Evolutionary conservation across 2,113 vertebrate genomes (phyloP), one percentile per base, ranked within the genome.

Genomic region (Anas platyrhynchos): DNA sequence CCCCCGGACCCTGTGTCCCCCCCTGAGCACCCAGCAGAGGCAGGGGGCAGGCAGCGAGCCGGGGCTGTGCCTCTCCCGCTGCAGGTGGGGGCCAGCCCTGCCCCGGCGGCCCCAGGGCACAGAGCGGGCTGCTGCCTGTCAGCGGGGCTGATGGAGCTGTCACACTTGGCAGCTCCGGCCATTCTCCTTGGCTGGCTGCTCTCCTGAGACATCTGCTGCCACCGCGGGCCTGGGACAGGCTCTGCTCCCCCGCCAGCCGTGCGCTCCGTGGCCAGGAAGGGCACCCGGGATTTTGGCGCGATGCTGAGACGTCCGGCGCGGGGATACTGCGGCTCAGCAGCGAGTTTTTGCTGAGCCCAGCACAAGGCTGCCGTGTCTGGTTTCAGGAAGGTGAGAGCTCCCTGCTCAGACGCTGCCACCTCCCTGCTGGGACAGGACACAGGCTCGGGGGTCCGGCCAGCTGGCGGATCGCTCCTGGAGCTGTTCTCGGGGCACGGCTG

Each of bases 331-430:
- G 3, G 90, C 91, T 86, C 85, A 72, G 82, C 38, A 31, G 91
- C 92, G 93, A 83, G 62, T 41, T 91, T 82, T 55, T 91, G 94
- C 95, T 94, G 91, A 96, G 76, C 3, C 27, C 82, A 79, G 91
- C 83, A 27, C 34, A 22, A 6, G 56, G 62, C 27, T 36, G 77
- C 71, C 16, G 95, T 15, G 17, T 94, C 80, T 16, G 76, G 18
- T 93, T 90, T 84, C 93, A 71, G 84, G 75, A 50, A 59, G 83
- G 54, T 1, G 54, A 91, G 58, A 65, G 46, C 81, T 58, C 88
- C 11, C 66, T 23, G 69, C 84, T 87, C 6, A 2, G 80, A 31
- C 63, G 1, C 34, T 32, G 54, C 89, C 96, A 93, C 93, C 96
- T 94, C 94, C 65, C 62, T 0, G 2, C 58, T 27, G 46, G 58